A percentile compares a stretch with the other conserved stretches of the same genome.
phyloP scores from a whole-genome alignment of 2,113 vertebrate genomes.

The Elachura formosa region DNA sequence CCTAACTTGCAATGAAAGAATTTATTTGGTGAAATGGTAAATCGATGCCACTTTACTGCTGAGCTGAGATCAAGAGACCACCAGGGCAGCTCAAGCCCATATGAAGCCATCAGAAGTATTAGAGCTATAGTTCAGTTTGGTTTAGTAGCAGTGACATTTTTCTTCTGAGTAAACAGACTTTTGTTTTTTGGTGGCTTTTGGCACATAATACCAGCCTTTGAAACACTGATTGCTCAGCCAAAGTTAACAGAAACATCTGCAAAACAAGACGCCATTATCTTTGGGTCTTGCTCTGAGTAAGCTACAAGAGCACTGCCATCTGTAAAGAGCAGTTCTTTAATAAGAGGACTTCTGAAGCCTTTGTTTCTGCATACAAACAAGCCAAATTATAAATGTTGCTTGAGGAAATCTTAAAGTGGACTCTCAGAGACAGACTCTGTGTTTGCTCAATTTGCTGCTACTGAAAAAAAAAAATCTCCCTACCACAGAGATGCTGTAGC shows the following conservation, averaged over 20 bases:
- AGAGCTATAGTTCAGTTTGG: background rate
- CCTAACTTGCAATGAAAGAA: background rate
- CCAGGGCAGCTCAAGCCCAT: background rate
- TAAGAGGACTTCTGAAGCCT: constrained; percentile 13
- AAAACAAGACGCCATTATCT: constrained; percentile 46
- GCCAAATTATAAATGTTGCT: background rate
- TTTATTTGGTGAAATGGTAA: background rate
- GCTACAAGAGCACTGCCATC: constrained; percentile 17
- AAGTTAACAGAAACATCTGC: constrained; percentile 56
- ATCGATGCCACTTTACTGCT: background rate
- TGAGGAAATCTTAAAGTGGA: constrained; percentile 4
- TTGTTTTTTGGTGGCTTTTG: constrained; percentile 8
- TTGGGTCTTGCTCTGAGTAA: constrained; percentile 19
- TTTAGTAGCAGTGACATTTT: constrained; percentile 4
- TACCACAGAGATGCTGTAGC: background rate
- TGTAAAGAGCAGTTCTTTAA: constrained; percentile 45
- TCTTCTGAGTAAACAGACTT: background rate
- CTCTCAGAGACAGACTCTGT: background rate
- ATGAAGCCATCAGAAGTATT: background rate
- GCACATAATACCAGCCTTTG: constrained; percentile 20
- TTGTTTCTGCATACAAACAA: constrained; percentile 8
- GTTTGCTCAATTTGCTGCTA: background rate
- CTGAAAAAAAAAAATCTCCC: background rate
- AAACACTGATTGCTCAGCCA: constrained; percentile 35
- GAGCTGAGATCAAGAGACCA: background rate